A percentile compares a stretch with the other conserved stretches of the same genome.
Conservation (phyloP, 92 coral and sea anemone species). For the Phenganax subtilis region DNA sequence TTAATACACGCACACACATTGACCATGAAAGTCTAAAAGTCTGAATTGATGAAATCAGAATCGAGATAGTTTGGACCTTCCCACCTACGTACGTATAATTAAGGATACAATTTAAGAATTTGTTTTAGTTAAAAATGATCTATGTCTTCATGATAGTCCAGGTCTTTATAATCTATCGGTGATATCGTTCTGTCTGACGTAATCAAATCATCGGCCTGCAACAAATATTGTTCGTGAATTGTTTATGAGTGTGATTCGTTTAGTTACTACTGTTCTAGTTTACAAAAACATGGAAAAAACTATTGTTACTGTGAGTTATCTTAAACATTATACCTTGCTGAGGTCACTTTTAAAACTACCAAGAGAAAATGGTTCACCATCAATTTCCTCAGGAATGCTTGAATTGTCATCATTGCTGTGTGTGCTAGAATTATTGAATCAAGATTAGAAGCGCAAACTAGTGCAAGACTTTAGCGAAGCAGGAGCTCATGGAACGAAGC, state of each 20-base stretch:
- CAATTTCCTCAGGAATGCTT: slow-evolving; percentile 86
- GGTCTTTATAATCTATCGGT: slow-evolving; percentile 72
- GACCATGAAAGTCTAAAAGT: too few relatives aligned
- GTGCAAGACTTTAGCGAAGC: background rate
- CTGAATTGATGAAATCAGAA: too few relatives aligned
- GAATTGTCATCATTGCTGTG: slow-evolving; percentile 50
- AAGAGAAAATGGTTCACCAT: slow-evolving; percentile 68
- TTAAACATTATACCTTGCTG: slow-evolving; percentile 52
- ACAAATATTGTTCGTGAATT: background rate
- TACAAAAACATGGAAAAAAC: too few relatives aligned
- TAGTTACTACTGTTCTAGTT: too few relatives aligned
- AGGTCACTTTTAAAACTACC: slow-evolving; percentile 81
- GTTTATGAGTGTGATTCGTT: too few relatives aligned
- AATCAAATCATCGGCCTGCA: slow-evolving; percentile 69
- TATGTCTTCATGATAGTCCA: slow-evolving; percentile 85
- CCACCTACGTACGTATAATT: background rate
- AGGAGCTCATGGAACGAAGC: too few relatives aligned
- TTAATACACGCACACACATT: too few relatives aligned
- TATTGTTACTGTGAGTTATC: background rate
- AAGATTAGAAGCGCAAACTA: background rate
- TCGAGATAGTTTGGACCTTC: too few relatives aligned
- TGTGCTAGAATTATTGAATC: slow-evolving; percentile 3
- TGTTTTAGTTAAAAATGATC: slow-evolving; percentile 6
- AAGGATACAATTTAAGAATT: background rate
- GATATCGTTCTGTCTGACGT: slow-evolving; percentile 95